Evolutionary conservation across 92 coral and sea anemone species (phyloP).

Genomic region (Palythoa heliodiscus): DNA sequence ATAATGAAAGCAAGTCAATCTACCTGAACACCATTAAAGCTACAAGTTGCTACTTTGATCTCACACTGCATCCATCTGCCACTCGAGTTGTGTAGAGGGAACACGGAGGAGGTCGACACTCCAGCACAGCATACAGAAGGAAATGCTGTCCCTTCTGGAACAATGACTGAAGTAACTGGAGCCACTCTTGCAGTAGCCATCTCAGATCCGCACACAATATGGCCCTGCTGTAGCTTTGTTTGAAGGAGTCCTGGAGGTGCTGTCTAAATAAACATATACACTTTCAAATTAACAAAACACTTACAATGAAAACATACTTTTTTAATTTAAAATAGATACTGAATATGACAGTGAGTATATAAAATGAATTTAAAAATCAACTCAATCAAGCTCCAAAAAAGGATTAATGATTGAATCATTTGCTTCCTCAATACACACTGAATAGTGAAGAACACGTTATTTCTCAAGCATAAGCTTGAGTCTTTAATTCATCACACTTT

Average conservation of each 20-base stretch:
- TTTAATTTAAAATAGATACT: too few relatives aligned
- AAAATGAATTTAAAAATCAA: too few relatives aligned
- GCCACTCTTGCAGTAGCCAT: conserved; percentile 43
- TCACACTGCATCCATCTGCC: conserved; percentile 94
- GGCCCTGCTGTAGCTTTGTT: conserved; percentile 17
- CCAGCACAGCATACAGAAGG: conserved; percentile 94
- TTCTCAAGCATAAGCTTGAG: too few relatives aligned
- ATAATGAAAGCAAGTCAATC: too few relatives aligned
- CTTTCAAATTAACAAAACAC: background rate
- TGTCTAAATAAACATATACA: conserved; percentile 14
- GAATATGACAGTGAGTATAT: too few relatives aligned
- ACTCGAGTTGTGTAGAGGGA: conserved; percentile 91
- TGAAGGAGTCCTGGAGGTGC: conserved; percentile 45
- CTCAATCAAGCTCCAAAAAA: too few relatives aligned
- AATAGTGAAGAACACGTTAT: too few relatives aligned
- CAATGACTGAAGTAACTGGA: conserved; percentile 75
- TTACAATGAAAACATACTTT: too few relatives aligned
- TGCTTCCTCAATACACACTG: too few relatives aligned
- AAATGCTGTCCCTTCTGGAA: conserved; percentile 87
- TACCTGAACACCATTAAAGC: conserved; percentile 87
- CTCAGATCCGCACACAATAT: conserved; percentile 17
- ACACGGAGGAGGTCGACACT: conserved; percentile 72
- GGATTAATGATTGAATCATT: too few relatives aligned
- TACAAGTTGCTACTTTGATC: conserved; percentile 69
- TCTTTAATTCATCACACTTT: too few relatives aligned